Conservation (phyloP, 2,797 vertebrate genomes). For the Sebastes trivittatus region DNA sequence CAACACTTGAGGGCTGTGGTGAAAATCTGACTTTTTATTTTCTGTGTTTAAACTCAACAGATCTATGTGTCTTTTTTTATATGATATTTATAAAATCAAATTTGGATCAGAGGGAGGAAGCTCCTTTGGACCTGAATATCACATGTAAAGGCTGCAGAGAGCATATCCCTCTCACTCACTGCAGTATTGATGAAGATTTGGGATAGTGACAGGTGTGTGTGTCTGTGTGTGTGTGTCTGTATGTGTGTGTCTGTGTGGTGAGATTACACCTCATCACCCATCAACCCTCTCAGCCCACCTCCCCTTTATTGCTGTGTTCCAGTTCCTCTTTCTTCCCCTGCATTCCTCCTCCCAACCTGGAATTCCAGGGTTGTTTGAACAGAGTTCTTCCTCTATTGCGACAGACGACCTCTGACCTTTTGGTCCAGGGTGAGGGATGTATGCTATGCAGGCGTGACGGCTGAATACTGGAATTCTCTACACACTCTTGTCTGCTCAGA, state of each 20-base stretch:
- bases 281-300: neutral
- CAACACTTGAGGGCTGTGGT: neutral
- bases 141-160: neutral
- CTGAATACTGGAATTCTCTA: constrained; percentile 1
- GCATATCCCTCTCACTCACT: neutral
- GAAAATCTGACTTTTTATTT: neutral
- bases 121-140: neutral
- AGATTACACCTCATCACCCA: neutral
- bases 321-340: constrained; percentile 9
- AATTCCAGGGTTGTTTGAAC: constrained; percentile 88
- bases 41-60: neutral
- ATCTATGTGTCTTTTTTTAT: neutral
- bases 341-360: constrained; percentile 75
- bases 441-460: neutral
- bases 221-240: neutral
- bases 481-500: neutral
- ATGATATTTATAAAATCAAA: neutral
- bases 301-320: neutral
- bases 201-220: neutral
- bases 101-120: neutral
- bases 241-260: neutral
- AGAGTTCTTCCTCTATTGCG: constrained; percentile 83
- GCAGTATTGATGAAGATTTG: neutral
- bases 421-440: neutral
- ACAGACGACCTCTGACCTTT: constrained; percentile 83